Percentiles rank a stretch among this genome's conserved stretches.
Evolutionary conservation across 2,113 vertebrate genomes (phyloP).

Genomic region (Crotalus viridis): DNA sequence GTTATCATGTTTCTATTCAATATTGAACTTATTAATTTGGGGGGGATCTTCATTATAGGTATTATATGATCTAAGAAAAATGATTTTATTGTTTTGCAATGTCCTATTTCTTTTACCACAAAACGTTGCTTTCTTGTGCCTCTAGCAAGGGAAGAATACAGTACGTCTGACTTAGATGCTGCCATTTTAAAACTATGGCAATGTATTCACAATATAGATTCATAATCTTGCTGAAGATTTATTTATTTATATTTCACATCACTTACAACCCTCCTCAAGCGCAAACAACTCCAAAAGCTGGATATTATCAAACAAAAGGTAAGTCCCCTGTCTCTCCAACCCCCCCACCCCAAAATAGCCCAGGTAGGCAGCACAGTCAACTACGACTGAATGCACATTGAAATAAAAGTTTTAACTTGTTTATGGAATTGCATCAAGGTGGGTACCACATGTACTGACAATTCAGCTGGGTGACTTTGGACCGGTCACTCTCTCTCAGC

Average conservation of each 20-base stretch:
- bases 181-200: not conserved
- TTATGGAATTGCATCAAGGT: not conserved
- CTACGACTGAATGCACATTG: not conserved
- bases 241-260: not conserved
- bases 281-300: not conserved
- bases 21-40: not conserved
- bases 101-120: not conserved
- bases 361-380: not conserved
- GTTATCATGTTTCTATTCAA: not conserved
- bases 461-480: not conserved
- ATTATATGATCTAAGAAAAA: not conserved
- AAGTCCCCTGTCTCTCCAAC: not conserved
- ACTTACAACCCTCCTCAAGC: not conserved
- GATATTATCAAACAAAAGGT: not conserved
- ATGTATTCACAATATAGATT: not conserved
- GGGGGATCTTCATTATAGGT: not conserved
- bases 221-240: not conserved
- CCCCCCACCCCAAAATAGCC: not conserved
- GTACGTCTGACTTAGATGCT: not conserved
- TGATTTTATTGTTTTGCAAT: not conserved
- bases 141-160: not conserved
- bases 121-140: not conserved
- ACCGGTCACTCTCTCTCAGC: not conserved
- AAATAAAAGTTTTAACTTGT: not conserved
- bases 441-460: not conserved